Conservation (phyloP, 2,113 vertebrate genomes). For the Butorides virescens region DNA sequence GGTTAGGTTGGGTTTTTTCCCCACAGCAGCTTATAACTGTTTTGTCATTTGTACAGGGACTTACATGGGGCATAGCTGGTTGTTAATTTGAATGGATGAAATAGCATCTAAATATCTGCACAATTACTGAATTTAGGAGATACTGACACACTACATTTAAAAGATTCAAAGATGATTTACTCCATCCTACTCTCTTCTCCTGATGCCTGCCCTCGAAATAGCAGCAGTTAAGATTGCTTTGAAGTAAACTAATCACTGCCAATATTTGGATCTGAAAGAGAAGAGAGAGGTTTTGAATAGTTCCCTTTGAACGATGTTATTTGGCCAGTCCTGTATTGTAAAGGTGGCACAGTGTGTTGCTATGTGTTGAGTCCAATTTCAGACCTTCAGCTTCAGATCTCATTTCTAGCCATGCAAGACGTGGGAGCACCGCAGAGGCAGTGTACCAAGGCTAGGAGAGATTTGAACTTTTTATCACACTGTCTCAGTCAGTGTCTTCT, state of each 20-base stretch:
- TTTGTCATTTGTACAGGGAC: neutral
- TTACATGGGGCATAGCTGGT: neutral
- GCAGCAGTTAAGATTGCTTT: slow-evolving; percentile 31
- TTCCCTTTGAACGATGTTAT: slow-evolving; percentile 1
- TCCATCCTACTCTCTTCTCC: neutral
- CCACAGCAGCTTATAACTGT: neutral
- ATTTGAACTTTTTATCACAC: neutral
- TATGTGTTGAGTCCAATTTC: neutral
- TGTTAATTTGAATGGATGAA: neutral
- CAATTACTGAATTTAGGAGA: slow-evolving; percentile 16
- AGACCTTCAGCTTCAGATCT: slow-evolving; percentile 31
- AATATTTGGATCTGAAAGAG: neutral
- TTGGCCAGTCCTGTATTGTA: neutral
- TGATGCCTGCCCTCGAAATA: neutral
- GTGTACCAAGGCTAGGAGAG: neutral
- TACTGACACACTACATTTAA: neutral
- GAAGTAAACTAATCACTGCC: slow-evolving; percentile 8
- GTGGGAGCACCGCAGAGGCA: neutral
- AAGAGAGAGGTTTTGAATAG: neutral
- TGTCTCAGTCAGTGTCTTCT: slow-evolving; percentile 6
- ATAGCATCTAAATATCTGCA: neutral
- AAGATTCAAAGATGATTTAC: neutral
- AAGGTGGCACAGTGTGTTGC: slow-evolving; percentile 24
- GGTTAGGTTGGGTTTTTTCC: neutral
- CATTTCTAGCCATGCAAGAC: neutral